Base-by-base conservation (phyloP, 2,797 vertebrate species). In the Geotria australis region DNA sequence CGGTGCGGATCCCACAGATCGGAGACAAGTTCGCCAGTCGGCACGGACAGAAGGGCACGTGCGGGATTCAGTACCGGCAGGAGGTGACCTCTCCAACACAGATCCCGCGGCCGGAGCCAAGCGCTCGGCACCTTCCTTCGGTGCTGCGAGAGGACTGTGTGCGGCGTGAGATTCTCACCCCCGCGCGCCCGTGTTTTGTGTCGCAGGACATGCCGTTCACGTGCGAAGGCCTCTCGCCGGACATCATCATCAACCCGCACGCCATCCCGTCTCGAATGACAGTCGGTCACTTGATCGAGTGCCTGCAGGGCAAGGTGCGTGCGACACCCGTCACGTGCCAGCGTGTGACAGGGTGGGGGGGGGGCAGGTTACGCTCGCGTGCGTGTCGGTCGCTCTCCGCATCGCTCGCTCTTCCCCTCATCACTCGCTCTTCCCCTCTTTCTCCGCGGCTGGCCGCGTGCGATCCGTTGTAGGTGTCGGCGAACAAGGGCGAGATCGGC, bases 221-320 rank as follows among this genome's bases (percentile, higher is more conserved):
- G 2, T 98, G 88, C 58, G 88, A 98, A 68, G 91, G 91, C 46
- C 89, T 98, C 66, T 95, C 88, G 2, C 91, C 91, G 2, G 91
- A 98, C 66, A 96, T 98, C 65, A 98, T 98, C 70, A 98, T 98
- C 68, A 98, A 98, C 61, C 91, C 91, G 10, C 91, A 96, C 49
- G 91, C 88, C 71, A 95, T 96, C 69, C 91, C 91, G 2, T 96
- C 88, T 63, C 80, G 91, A 47, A 96, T 98, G 91, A 96, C 89
- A 12, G 86, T 98, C 58, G 88, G 91, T 64, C 88, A 95, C 76
- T 76, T 98, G 72, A 98, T 98, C 60, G 88, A 98, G 71, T 95
- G 91, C 65, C 77, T 98, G 63, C 88, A 98, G 70, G 91, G 91
- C 15, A 96, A 98, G 81, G 88, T 93, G 71, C 63, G 70, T 63